Evolutionary conservation across 35 echinoderm and acorn worm genomes (phyloP).

Genomic region (Lytechinus variegatus): DNA sequence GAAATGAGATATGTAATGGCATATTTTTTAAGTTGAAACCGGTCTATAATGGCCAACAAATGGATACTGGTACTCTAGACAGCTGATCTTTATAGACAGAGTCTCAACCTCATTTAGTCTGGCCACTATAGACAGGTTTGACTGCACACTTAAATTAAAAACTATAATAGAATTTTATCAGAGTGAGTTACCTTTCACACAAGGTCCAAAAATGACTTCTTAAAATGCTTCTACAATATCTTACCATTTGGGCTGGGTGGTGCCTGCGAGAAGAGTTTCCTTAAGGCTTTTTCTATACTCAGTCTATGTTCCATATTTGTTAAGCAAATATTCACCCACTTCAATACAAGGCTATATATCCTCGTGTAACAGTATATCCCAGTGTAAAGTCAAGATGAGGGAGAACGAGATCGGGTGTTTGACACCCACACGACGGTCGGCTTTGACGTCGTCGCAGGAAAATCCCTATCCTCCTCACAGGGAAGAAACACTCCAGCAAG

Average conservation of each 20-base stretch:
- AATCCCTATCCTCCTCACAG: not conserved
- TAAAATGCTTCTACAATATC: not conserved
- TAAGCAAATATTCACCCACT: not conserved
- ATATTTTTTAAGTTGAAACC: too few relatives aligned
- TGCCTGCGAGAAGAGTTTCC: conserved; percentile 1
- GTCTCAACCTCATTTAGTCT: too few relatives aligned
- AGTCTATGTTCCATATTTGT: conserved; percentile 24
- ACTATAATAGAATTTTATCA: too few relatives aligned
- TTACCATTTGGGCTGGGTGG: conserved; percentile 16
- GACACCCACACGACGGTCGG: not conserved
- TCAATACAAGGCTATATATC: conserved; percentile 30
- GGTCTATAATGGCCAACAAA: too few relatives aligned
- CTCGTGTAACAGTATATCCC: conserved; percentile 20
- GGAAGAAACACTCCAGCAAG: not conserved
- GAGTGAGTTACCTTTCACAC: not conserved
- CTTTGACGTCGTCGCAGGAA: not conserved
- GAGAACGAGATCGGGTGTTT: not conserved
- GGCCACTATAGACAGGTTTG: too few relatives aligned
- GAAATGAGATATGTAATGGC: not conserved
- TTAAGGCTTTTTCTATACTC: conserved; percentile 29
- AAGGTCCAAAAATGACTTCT: not conserved
- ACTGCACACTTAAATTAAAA: too few relatives aligned
- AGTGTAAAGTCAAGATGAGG: not conserved
- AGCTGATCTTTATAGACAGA: too few relatives aligned
- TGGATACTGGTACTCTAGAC: too few relatives aligned